A percentile compares a stretch with the other conserved stretches of the same genome.
Conservation (phyloP, 2,113 vertebrate species). For the Cnemophilus loriae region DNA sequence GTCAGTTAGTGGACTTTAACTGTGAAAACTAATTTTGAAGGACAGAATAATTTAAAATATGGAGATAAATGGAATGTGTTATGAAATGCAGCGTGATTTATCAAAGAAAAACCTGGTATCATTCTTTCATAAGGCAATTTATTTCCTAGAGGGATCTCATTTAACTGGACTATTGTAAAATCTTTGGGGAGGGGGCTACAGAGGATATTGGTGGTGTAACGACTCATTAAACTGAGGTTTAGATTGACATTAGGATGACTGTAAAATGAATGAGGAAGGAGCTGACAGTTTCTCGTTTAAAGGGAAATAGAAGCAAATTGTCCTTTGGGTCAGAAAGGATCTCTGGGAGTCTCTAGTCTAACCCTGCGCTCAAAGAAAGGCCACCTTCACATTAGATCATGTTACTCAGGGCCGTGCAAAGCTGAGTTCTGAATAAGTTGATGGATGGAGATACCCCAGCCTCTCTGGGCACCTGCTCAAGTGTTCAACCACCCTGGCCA, state of each 20-base stretch:
- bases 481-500: background rate
- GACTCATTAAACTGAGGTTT: background rate
- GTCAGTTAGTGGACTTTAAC: background rate
- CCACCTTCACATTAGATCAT: background rate
- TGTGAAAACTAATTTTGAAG: background rate
- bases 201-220: background rate
- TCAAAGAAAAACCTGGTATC: background rate
- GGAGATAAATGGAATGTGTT: background rate
- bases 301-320: background rate
- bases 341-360: background rate
- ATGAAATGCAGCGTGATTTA: background rate
- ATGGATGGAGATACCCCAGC: background rate
- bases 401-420: background rate
- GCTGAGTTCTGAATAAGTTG: background rate
- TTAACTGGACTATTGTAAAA: background rate
- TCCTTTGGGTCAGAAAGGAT: background rate
- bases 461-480: background rate
- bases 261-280: background rate
- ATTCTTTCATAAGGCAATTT: background rate
- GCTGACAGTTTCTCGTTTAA: background rate
- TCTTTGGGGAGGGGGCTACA: background rate
- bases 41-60: background rate
- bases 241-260: background rate
- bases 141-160: background rate
- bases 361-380: background rate